These are phyloP conservation scores for Lepus timidus DNA, from an alignment of 2,113 vertebrate genomes.

Conservation along the genomic window DNA sequence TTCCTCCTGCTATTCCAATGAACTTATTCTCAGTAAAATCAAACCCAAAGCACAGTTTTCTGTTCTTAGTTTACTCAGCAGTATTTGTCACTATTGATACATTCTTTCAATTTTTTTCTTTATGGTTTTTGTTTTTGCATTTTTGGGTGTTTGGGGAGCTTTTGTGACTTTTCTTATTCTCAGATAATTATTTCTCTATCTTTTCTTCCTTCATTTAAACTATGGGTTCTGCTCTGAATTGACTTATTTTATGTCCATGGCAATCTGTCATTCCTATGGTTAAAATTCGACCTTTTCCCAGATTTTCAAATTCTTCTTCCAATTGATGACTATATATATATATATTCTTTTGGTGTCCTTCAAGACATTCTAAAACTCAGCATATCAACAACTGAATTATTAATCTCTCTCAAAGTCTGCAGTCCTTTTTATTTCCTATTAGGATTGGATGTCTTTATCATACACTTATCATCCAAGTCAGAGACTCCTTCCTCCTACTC, in stretches of 20 bases:
- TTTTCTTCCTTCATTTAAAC: slow-evolving; percentile 48
- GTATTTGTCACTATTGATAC: neutral
- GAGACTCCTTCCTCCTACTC: neutral
- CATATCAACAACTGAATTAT: slow-evolving; percentile 25
- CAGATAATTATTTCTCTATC: slow-evolving; percentile 11
- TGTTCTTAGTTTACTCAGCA: neutral
- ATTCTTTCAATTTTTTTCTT: neutral
- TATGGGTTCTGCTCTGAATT: slow-evolving; percentile 5
- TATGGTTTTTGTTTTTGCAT: neutral
- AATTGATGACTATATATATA: neutral
- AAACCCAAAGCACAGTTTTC: slow-evolving; percentile 29
- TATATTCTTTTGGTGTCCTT: neutral
- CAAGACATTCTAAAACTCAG: slow-evolving; percentile 2
- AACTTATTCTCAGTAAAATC: slow-evolving; percentile 13
- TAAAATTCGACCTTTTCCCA: slow-evolving; percentile 38
- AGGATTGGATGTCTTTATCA: neutral
- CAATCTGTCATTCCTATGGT: slow-evolving; percentile 7
- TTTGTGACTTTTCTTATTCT: slow-evolving; percentile 34
- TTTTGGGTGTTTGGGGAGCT: neutral
- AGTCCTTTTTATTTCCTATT: neutral
- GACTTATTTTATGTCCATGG: neutral
- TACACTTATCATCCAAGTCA: neutral
- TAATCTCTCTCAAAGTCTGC: neutral
- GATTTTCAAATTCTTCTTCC: slow-evolving; percentile 40
- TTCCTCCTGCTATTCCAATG: neutral